Percentiles rank a stretch among this genome's conserved stretches.
phyloP scores from a whole-genome alignment of 2,113 vertebrate genomes.

The Heterotilapia buettikoferi region DNA sequence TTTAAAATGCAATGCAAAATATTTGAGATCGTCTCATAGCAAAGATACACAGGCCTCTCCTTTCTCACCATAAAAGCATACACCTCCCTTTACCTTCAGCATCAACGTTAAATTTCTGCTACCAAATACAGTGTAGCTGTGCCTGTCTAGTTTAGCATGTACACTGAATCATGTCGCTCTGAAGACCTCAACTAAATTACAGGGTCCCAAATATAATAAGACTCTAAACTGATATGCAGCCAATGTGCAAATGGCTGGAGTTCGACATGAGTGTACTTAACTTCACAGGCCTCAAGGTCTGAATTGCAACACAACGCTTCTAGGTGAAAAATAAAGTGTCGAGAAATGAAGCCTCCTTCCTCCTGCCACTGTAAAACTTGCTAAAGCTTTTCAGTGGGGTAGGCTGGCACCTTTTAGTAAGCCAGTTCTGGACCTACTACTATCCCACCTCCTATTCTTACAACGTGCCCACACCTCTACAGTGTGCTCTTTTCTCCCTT shows the following conservation, averaged over 20 bases:
- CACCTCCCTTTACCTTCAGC: neutral
- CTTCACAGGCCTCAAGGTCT: neutral
- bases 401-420: neutral
- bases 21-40: neutral
- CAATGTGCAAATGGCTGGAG: neutral
- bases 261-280: neutral
- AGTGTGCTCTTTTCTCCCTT: neutral
- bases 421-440: neutral
- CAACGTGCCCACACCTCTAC: neutral
- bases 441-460: neutral
- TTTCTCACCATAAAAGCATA: neutral
- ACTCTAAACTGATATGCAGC: neutral
- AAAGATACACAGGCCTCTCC: neutral
- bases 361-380: neutral
- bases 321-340: neutral
- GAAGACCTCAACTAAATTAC: neutral
- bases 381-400: neutral
- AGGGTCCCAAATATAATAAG: neutral
- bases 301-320: neutral
- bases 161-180: neutral
- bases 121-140: neutral
- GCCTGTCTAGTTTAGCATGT: neutral
- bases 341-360: neutral
- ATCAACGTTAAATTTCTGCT: neutral
- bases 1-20: neutral